A percentile compares a stretch with the other conserved stretches of the same genome.
Evolutionary conservation across 2,113 vertebrate species (phyloP).

Genomic region (Boleophthalmus pectinirostris): DNA sequence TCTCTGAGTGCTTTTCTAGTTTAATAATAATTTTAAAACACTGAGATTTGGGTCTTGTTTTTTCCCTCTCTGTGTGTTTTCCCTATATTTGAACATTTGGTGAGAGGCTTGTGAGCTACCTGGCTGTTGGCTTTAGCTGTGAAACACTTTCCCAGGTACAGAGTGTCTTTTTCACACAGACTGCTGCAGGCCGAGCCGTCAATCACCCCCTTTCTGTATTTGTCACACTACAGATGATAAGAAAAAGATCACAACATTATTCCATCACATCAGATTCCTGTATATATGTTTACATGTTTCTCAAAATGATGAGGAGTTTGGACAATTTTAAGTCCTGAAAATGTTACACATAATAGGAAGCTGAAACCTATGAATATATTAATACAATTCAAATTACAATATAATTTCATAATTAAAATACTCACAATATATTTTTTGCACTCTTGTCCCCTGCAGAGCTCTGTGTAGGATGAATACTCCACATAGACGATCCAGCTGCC

Average conservation of each 20-base stretch:
- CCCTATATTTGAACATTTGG: too few species aligned
- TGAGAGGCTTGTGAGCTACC: slow-evolving; percentile 66
- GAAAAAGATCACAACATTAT: background rate
- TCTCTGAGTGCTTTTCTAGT: too few species aligned
- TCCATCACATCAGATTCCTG: background rate
- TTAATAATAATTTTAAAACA: too few species aligned
- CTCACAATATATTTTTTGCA: slow-evolving; percentile 95
- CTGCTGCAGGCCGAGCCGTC: slow-evolving; percentile 95
- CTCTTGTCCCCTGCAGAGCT: slow-evolving; percentile 93
- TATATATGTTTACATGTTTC: too few species aligned
- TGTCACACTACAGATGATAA: slow-evolving; percentile 84
- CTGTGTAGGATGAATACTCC: slow-evolving; percentile 94
- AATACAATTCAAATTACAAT: background rate
- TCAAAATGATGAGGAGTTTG: too few species aligned
- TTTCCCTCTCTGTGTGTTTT: too few species aligned
- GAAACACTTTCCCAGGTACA: slow-evolving; percentile 95
- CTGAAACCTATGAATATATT: background rate
- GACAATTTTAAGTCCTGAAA: too few species aligned
- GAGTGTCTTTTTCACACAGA: slow-evolving; percentile 90
- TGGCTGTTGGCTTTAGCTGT: slow-evolving; percentile 89
- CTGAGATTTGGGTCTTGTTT: too few species aligned
- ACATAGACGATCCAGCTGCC: slow-evolving; percentile 97
- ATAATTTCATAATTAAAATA: slow-evolving; percentile 33
- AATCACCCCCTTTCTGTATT: slow-evolving; percentile 92
- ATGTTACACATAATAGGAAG: too few species aligned